A percentile compares a stretch with the other conserved stretches of the same genome.
phyloP scores from a whole-genome alignment of 2,888 invertebrate species.

The Lysandra coridon region DNA sequence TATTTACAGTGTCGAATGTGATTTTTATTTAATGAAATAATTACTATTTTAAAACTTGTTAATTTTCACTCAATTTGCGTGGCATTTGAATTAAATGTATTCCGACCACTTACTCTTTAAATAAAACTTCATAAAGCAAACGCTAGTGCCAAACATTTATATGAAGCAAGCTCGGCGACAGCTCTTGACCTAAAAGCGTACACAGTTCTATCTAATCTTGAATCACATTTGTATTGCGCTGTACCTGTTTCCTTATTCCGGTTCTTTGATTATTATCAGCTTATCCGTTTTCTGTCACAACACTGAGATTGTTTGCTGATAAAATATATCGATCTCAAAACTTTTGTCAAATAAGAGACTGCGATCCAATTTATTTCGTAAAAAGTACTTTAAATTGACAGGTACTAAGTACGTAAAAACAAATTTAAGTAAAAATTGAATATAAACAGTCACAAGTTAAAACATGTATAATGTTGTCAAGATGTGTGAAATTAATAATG shows the following conservation, averaged over 20 bases:
- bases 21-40: not conserved
- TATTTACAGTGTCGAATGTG: not conserved
- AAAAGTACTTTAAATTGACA: not conserved
- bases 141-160: constrained; percentile 44
- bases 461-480: not conserved
- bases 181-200: constrained; percentile 46
- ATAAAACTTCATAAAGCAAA: constrained; percentile 35
- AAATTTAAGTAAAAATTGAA: not conserved
- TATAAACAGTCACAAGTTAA: not conserved
- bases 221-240: constrained; percentile 41
- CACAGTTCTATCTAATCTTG: constrained; percentile 45
- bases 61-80: not conserved
- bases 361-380: not conserved
- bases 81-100: not conserved
- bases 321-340: not conserved
- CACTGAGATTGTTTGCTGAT: not conserved
- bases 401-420: not conserved
- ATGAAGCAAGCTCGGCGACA: constrained; percentile 44
- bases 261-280: constrained; percentile 36
- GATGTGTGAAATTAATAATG: not conserved
- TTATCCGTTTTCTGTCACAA: constrained; percentile 21
- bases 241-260: constrained; percentile 40
- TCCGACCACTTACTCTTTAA: constrained; percentile 9
- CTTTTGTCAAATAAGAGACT: not conserved
- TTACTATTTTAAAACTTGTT: not conserved